Evolutionary conservation across 2,888 invertebrate genomes (phyloP).

Genomic region (Lasioglossum oenotherae): DNA sequence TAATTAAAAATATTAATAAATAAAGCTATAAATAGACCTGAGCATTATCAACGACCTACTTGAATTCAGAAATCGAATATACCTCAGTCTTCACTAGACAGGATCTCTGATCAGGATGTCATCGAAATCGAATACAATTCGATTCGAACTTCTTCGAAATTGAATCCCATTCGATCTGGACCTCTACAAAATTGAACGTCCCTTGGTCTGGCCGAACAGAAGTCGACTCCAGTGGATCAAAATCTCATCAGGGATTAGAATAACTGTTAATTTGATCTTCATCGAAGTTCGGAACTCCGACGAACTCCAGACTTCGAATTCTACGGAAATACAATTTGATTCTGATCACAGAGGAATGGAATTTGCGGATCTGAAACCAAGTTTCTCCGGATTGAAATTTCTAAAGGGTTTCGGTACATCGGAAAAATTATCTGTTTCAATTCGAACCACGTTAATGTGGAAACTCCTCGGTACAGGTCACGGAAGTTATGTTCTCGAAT

Average conservation of each 20-base stretch:
- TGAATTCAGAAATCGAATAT: background rate
- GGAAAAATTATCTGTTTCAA: background rate
- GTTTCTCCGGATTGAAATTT: background rate
- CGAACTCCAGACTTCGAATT: background rate
- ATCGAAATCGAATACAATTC: constrained; percentile 1
- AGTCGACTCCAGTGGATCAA: background rate
- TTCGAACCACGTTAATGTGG: background rate
- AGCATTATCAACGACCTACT: background rate
- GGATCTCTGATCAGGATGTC: background rate
- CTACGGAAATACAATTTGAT: background rate
- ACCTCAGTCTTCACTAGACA: too few species aligned
- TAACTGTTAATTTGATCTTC: background rate
- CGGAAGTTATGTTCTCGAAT: background rate
- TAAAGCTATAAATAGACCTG: rapidly evolving
- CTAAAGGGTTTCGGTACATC: background rate
- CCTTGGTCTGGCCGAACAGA: background rate
- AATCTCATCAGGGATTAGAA: background rate
- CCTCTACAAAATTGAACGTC: background rate
- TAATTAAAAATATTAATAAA: background rate
- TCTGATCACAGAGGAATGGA: background rate
- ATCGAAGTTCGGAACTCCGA: background rate
- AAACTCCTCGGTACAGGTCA: background rate
- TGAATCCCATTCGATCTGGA: background rate
- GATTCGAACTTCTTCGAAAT: background rate
- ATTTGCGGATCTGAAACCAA: background rate